Evolutionary conservation across 2,113 vertebrate genomes (phyloP).

Genomic region (Ochotona curzoniae): DNA sequence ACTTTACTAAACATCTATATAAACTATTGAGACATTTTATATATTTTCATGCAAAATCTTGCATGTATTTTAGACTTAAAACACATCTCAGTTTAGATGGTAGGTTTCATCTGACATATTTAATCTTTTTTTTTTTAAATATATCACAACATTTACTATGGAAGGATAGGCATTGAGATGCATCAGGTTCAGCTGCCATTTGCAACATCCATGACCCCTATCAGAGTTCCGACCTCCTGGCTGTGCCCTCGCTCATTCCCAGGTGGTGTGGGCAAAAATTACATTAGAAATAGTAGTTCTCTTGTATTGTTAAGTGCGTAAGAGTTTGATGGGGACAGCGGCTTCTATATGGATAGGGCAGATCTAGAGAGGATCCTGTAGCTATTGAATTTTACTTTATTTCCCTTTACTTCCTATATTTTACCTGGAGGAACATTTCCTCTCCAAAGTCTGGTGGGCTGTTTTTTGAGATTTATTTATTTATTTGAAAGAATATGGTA

Average conservation of each 20-base stretch:
- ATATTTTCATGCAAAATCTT: conserved; percentile 20
- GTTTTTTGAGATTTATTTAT: no score
- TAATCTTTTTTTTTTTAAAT: neutral
- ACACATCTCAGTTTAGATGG: neutral
- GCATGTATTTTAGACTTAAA: neutral
- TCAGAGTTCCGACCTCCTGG: no score
- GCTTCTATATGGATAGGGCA: neutral
- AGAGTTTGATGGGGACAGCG: neutral
- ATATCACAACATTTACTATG: neutral
- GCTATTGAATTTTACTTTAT: neutral
- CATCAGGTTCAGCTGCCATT: no score
- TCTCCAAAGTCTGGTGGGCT: neutral
- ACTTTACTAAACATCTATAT: neutral
- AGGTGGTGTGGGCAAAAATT: no score
- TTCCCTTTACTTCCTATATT: neutral
- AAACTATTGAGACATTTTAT: neutral
- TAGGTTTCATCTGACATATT: neutral
- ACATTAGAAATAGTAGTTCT: no score
- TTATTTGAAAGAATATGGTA: no score
- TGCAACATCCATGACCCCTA: no score
- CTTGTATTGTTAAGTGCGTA: neutral
- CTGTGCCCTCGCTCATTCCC: no score
- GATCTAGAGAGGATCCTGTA: neutral
- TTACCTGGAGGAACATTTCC: conserved; percentile 12
- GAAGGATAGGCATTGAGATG: neutral